These are phyloP conservation scores for Neomonachus schauinslandi DNA, from an alignment of 2,113 vertebrate genomes.

Conservation along the genomic window DNA sequence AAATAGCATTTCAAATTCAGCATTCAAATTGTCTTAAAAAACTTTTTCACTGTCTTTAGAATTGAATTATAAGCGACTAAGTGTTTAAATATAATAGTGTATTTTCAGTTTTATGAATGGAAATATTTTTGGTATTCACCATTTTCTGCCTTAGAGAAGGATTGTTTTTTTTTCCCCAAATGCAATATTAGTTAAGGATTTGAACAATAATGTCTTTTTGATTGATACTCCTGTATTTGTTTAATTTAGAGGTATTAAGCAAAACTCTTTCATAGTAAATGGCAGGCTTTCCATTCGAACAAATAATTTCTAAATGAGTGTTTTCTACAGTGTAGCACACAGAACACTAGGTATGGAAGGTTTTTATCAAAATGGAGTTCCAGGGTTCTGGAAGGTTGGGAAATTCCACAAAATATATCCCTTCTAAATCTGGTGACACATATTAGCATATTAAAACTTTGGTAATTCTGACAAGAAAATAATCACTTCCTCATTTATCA, in stretches of 20 bases:
- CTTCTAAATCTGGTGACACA: background rate
- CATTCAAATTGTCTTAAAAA: background rate
- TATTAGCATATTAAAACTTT: background rate
- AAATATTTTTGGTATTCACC: background rate
- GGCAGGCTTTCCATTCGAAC: background rate
- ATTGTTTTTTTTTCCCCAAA: background rate
- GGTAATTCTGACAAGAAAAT: background rate
- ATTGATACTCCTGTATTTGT: slow-evolving; percentile 7
- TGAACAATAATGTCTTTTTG: background rate
- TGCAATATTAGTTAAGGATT: slow-evolving; percentile 35
- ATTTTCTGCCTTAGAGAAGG: background rate
- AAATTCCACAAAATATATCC: background rate
- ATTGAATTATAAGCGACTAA: background rate
- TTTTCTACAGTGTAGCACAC: background rate
- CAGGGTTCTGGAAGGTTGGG: background rate
- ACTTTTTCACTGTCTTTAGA: background rate
- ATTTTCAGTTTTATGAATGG: background rate
- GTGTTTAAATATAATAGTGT: background rate
- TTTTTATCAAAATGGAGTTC: background rate
- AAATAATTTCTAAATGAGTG: background rate
- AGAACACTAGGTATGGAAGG: background rate
- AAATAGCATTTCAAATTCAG: background rate
- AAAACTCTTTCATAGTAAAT: slow-evolving; percentile 41
- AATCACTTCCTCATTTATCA: background rate
- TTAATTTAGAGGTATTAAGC: slow-evolving; percentile 20